Percentiles rank a stretch among this genome's conserved stretches.
phyloP scores from a whole-genome alignment of 2,797 vertebrate genomes.

The Tenualosa ilisha region DNA sequence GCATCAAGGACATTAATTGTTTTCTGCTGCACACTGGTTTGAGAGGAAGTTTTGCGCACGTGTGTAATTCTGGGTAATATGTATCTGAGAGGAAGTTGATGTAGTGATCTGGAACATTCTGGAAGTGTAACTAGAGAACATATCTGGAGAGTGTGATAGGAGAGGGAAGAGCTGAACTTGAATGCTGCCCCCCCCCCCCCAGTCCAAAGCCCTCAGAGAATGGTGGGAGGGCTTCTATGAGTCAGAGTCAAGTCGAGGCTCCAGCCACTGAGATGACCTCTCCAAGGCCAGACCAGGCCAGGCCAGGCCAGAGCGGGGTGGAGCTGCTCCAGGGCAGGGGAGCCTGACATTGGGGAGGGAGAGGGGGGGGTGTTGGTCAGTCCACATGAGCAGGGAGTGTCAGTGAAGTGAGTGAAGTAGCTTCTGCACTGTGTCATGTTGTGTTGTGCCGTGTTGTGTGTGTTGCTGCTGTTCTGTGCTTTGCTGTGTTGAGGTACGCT shows the following conservation, averaged over 20 bases:
- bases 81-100: not conserved
- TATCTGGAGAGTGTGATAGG: not conserved
- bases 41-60: not conserved
- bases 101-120: not conserved
- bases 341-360: not conserved
- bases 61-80: not conserved
- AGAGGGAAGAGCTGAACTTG: not conserved
- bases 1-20: not conserved
- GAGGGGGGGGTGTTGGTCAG: not conserved
- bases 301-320: too few relatives aligned
- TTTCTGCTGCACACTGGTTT: not conserved
- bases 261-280: not conserved
- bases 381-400: not conserved
- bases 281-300: not conserved
- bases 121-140: not conserved
- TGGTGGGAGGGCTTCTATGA: not conserved
- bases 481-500: not conserved
- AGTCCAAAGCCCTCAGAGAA: too few relatives aligned
- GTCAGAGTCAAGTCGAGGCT: not conserved
- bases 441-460: not conserved
- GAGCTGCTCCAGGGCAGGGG: not conserved
- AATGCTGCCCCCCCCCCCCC: not conserved
- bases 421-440: not conserved
- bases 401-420: not conserved
- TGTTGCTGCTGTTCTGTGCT: not conserved